phyloP scores from a whole-genome alignment of 23 tunicate species.

The Trididemnum clinides region DNA sequence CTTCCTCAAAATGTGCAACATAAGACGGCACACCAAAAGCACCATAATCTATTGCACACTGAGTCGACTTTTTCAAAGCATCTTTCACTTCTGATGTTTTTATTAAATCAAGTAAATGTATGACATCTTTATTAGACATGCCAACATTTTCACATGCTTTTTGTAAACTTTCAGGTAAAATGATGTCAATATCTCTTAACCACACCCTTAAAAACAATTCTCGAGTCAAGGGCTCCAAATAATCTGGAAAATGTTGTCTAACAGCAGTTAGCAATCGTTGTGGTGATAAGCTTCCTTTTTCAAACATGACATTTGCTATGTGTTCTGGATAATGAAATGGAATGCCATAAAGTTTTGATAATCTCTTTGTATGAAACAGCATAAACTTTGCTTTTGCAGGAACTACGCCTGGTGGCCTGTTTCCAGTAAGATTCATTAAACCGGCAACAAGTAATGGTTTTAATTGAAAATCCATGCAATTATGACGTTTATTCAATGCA shows the following conservation, averaged over 20 bases:
- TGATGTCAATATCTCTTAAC: constrained; percentile 49
- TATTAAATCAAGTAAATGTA: neutral
- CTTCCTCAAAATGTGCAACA: constrained; percentile 48
- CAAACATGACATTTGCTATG: neutral
- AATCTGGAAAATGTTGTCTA: constrained; percentile 21
- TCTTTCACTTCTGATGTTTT: constrained; percentile 36
- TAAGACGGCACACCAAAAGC: constrained; percentile 81
- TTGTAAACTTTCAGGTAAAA: constrained; percentile 28
- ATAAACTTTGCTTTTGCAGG: constrained; percentile 74
- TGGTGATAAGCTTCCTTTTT: constrained; percentile 50
- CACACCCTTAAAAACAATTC: constrained; percentile 55
- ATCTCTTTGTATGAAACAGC: constrained; percentile 40
- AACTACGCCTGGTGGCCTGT: constrained; percentile 12
- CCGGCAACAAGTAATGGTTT: constrained; percentile 71
- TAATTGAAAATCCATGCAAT: constrained; percentile 63
- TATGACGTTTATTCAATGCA: constrained; percentile 23
- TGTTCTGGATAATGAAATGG: constrained; percentile 53
- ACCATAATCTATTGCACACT: constrained; percentile 55
- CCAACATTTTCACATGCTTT: constrained; percentile 54
- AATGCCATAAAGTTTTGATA: constrained; percentile 56
- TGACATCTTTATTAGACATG: constrained; percentile 1
- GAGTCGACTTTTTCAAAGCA: constrained; percentile 35
- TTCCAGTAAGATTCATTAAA: constrained; percentile 41
- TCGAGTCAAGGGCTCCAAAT: constrained; percentile 34
- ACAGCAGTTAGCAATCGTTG: constrained; percentile 59